Evolutionary conservation across 2,888 invertebrate genomes (phyloP).

Genomic region (Amphipyra berbera): DNA sequence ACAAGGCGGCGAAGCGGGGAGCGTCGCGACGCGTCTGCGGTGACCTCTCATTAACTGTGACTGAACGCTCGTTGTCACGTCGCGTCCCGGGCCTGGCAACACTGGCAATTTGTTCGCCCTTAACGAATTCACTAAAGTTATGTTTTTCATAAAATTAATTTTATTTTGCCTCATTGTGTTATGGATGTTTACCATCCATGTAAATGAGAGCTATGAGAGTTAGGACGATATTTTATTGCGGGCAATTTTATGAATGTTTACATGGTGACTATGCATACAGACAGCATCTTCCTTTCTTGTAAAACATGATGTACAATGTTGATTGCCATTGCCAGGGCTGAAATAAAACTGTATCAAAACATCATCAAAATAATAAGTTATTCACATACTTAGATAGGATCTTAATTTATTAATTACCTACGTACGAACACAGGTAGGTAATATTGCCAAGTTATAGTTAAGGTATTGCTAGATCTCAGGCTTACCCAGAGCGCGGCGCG

Average conservation of each 20-base stretch:
- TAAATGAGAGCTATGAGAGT: constrained; percentile 66
- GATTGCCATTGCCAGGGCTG: constrained; percentile 2
- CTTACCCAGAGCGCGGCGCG: constrained; percentile 68
- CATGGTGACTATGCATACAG: constrained; percentile 34
- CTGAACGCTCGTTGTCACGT: constrained; percentile 81
- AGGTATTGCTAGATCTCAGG: constrained; percentile 39
- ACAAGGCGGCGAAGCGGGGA: constrained; percentile 54
- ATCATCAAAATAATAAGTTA: not conserved
- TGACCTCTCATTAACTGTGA: constrained; percentile 80
- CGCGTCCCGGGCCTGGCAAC: constrained; percentile 66
- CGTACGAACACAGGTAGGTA: too few species aligned
- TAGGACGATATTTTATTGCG: constrained; percentile 53
- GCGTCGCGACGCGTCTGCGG: constrained; percentile 66
- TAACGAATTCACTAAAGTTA: constrained; percentile 78
- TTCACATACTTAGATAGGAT: not conserved
- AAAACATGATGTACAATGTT: constrained; percentile 29
- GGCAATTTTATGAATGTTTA: constrained; percentile 49
- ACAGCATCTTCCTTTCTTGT: constrained; percentile 41
- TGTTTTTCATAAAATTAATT: constrained; percentile 81
- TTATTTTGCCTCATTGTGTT: constrained; percentile 71
- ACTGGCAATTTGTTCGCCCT: constrained; percentile 78
- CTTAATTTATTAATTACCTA: too few species aligned
- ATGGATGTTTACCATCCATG: constrained; percentile 61
- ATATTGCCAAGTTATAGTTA: constrained; percentile 14
- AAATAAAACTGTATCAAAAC: constrained; percentile 19